A percentile compares a stretch with the other conserved stretches of the same genome.
phyloP scores from a whole-genome alignment of 2,113 vertebrate species.

The Mobula birostris region DNA sequence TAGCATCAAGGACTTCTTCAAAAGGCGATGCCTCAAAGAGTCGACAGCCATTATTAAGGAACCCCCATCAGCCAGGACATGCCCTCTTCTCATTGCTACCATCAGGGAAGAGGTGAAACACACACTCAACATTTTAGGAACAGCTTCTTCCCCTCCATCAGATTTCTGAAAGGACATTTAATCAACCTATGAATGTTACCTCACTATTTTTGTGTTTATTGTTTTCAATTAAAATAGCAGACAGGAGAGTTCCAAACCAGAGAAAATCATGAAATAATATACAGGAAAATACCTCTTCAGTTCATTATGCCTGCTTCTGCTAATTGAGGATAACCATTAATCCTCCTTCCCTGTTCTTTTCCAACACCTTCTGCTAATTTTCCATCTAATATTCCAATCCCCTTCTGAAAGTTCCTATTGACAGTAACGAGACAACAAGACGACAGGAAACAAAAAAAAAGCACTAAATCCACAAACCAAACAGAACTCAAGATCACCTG shows the following conservation, averaged over 20 bases:
- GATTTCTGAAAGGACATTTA: too few relatives aligned
- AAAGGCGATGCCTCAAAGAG: too few relatives aligned
- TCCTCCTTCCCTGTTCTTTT: not conserved
- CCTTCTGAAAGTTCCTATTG: not conserved
- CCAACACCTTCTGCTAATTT: not conserved
- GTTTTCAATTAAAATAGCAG: not conserved
- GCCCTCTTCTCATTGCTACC: too few relatives aligned
- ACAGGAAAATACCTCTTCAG: not conserved
- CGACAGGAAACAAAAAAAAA: not conserved
- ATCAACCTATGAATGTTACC: too few relatives aligned
- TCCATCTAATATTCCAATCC: not conserved
- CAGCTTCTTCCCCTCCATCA: too few relatives aligned
- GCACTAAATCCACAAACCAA: conserved; percentile 23
- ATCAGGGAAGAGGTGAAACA: too few relatives aligned
- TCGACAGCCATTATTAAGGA: too few relatives aligned
- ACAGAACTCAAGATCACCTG: conserved; percentile 29
- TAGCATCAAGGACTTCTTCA: too few relatives aligned
- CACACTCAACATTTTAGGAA: too few relatives aligned
- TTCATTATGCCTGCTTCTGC: not conserved
- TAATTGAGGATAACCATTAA: not conserved
- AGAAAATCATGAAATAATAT: too few relatives aligned
- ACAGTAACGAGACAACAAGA: not conserved
- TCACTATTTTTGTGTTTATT: not conserved
- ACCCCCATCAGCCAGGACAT: too few relatives aligned
- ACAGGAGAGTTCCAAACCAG: not conserved